phyloP scores from a whole-genome alignment of 2,113 vertebrate species.

The Oreochromis niloticus region DNA sequence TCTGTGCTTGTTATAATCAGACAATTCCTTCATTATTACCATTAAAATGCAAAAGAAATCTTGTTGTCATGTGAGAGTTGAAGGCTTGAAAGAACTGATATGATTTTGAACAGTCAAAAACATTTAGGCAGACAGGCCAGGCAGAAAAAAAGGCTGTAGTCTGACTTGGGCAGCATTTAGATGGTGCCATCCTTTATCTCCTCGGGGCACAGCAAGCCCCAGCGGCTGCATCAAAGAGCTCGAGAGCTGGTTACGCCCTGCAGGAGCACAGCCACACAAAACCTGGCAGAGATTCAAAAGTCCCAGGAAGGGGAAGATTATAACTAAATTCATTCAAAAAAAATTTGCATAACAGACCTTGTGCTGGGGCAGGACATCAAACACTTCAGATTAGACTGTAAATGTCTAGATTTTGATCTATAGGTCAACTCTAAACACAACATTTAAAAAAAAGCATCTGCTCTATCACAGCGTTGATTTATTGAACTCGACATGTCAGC shows the following conservation, averaged over 20 bases:
- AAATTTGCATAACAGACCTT: neutral
- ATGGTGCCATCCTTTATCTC: constrained; percentile 46
- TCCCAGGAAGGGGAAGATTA: neutral
- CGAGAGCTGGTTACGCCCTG: constrained; percentile 34
- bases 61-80: neutral
- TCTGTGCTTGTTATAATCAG: constrained; percentile 14
- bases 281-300: constrained; percentile 27
- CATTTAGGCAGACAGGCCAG: neutral
- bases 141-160: constrained; percentile 8
- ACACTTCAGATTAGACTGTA: neutral
- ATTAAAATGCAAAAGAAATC: neutral
- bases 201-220: constrained; percentile 5
- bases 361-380: neutral
- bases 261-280: constrained; percentile 18
- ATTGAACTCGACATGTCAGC: constrained; percentile 19
- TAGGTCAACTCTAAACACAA: neutral
- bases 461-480: neutral
- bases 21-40: neutral
- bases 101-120: neutral
- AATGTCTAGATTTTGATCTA: neutral
- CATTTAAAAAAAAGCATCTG: neutral
- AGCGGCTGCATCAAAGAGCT: constrained; percentile 26
- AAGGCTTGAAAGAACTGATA: neutral
- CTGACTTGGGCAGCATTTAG: constrained; percentile 24
- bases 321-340: neutral